Conservation (phyloP, 1,140 invertebrate species). For the Drosophila malerkotliana region DNA sequence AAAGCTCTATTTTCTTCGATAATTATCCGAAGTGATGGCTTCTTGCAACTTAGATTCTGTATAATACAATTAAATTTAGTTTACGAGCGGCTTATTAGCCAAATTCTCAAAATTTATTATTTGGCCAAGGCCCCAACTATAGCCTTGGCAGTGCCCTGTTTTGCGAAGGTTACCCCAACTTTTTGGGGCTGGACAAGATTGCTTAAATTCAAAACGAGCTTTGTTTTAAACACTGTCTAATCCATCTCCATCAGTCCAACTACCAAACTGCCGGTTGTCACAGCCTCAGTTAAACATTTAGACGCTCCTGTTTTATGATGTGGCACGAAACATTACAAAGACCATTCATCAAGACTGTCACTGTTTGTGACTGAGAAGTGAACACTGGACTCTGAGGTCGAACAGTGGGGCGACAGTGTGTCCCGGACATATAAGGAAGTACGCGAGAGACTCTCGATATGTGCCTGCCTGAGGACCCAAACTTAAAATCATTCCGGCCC, state of each 20-base stretch:
- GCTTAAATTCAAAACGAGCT: not conserved
- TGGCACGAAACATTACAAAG: slow-evolving; percentile 77
- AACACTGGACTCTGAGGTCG: not conserved
- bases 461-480: too few relatives aligned
- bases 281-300: slow-evolving; percentile 68
- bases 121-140: too few relatives aligned
- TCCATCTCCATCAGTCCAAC: slow-evolving; percentile 39
- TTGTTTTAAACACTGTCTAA: not conserved
- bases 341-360: slow-evolving; percentile 75
- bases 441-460: not conserved
- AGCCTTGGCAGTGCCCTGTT: not conserved
- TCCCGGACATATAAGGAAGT: not conserved
- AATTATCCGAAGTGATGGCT: too few relatives aligned
- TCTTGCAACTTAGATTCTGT: too few relatives aligned
- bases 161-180: not conserved
- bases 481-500: too few relatives aligned
- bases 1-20: too few relatives aligned
- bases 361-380: slow-evolving; percentile 11
- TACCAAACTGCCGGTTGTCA: slow-evolving; percentile 35
- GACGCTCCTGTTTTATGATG: slow-evolving; percentile 72
- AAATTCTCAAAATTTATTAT: too few relatives aligned
- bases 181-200: slow-evolving; percentile 27
- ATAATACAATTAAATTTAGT: too few relatives aligned
- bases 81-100: too few relatives aligned
- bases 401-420: not conserved